phyloP scores from a whole-genome alignment of 2,888 invertebrate genomes.

The Holacanthella duospinosa region DNA sequence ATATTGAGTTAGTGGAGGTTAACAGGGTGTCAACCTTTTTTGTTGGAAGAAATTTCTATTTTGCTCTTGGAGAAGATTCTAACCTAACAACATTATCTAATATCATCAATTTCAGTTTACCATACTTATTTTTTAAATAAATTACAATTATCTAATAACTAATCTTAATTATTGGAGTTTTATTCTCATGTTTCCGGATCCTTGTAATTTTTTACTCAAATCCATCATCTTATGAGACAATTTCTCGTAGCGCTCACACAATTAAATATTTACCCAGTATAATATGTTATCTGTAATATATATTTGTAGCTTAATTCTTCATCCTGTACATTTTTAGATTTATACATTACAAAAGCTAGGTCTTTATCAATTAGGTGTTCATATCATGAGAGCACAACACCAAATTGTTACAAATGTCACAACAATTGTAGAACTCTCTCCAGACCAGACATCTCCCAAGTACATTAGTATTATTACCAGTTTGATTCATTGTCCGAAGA shows the following conservation, averaged over 20 bases:
- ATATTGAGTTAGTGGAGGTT: not conserved
- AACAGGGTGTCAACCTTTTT: not conserved
- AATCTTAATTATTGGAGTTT: not conserved
- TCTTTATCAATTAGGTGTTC: not conserved
- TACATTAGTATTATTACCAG: no score
- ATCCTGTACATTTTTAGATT: no score
- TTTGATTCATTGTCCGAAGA: no score
- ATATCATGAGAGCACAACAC: not conserved
- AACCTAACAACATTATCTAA: not conserved
- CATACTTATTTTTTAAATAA: not conserved
- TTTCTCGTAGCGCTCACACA: not conserved
- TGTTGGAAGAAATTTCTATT: not conserved
- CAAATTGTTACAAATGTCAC: not conserved
- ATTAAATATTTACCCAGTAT: not conserved
- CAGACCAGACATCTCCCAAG: not conserved
- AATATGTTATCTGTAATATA: not conserved
- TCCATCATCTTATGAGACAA: not conserved
- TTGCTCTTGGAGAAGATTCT: not conserved
- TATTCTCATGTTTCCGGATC: no score
- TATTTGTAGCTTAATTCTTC: not conserved
- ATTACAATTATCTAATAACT: not conserved
- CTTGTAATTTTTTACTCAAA: no score
- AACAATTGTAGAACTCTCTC: not conserved
- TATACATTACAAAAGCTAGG: not conserved
- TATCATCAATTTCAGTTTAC: not conserved